Evolutionary conservation across 1,140 invertebrate genomes (phyloP).

Genomic region (Ceratina calcarata): DNA sequence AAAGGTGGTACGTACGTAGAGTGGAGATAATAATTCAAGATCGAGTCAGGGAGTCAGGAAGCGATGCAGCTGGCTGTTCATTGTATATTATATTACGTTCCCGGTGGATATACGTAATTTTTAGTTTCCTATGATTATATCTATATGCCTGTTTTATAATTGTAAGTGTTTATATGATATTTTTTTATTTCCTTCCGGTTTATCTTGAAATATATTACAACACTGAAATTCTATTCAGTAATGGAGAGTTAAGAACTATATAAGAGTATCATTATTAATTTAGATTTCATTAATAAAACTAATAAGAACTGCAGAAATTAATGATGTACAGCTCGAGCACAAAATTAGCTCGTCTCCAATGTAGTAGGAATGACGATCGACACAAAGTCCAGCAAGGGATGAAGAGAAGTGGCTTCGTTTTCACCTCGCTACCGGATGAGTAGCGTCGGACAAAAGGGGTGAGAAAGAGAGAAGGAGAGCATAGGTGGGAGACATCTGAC

Average conservation of each 20-base stretch:
- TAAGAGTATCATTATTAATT: too few relatives aligned
- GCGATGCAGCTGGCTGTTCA: slow-evolving; percentile 53
- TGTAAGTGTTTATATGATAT: too few relatives aligned
- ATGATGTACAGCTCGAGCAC: too few relatives aligned
- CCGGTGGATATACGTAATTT: neutral
- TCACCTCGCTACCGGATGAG: slow-evolving; percentile 49
- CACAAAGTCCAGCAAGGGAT: slow-evolving; percentile 18
- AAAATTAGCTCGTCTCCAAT: slow-evolving; percentile 9
- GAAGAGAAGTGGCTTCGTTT: slow-evolving; percentile 55
- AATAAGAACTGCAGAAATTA: too few relatives aligned
- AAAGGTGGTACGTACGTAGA: too few relatives aligned
- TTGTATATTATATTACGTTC: slow-evolving; percentile 39
- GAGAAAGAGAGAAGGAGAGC: neutral
- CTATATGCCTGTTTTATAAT: too few relatives aligned
- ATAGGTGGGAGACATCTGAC: slow-evolving; percentile 43
- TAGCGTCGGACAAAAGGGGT: slow-evolving; percentile 24
- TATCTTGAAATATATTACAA: too few relatives aligned
- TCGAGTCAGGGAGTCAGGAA: slow-evolving; percentile 77
- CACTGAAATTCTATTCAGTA: too few relatives aligned
- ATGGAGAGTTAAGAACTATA: too few relatives aligned
- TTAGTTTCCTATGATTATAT: too few relatives aligned
- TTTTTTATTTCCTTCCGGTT: too few relatives aligned
- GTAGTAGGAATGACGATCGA: slow-evolving; percentile 10
- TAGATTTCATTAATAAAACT: too few relatives aligned
- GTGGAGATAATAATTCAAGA: slow-evolving; percentile 76